Evolutionary conservation across 1,140 invertebrate genomes (phyloP), one percentile per base, ranked within the genome.

Genomic region (Hestina assimilis): DNA sequence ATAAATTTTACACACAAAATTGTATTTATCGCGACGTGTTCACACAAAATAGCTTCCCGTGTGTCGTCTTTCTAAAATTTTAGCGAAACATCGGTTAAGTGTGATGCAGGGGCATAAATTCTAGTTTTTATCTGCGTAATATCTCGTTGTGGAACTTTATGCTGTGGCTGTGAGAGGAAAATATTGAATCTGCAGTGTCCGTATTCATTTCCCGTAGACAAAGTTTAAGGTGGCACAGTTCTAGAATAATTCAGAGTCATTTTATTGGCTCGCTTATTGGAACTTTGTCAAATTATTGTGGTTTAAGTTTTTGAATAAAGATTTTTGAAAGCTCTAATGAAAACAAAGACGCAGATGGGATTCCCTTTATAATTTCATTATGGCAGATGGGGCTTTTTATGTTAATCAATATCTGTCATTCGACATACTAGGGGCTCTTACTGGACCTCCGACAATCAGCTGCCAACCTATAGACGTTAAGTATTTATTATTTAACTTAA

Each of bases 331-430:
- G 53, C 50, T 48, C 38, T 46, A 59, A 57, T 47, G 72, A 75
- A 70, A 75, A 77, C 75, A 69, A 72, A 70, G 58, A 59, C 68
- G 63, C 58, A n/a, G n/a, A n/a, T n/a, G n/a, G n/a, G n/a, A n/a
- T n/a, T n/a, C n/a, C n/a, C n/a, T n/a, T n/a, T n/a, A n/a, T n/a
- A n/a, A n/a, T n/a, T n/a, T n/a, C n/a, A n/a, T n/a, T n/a, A n/a
- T n/a, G n/a, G n/a, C n/a, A n/a, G n/a, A n/a, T n/a, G n/a, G n/a
- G n/a, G n/a, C n/a, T n/a, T n/a, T n/a, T n/a, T n/a, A n/a, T n/a
- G n/a, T n/a, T n/a, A n/a, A n/a, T n/a, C n/a, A n/a, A n/a, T n/a
- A n/a, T n/a, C n/a, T n/a, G n/a, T n/a, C n/a, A n/a, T n/a, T n/a
- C n/a, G n/a, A n/a, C n/a, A n/a, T n/a, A n/a, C n/a, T n/a, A n/a